Evolutionary conservation across 2,888 invertebrate genomes (phyloP).

Genomic region (Caenorhabditis auriculariae): DNA sequence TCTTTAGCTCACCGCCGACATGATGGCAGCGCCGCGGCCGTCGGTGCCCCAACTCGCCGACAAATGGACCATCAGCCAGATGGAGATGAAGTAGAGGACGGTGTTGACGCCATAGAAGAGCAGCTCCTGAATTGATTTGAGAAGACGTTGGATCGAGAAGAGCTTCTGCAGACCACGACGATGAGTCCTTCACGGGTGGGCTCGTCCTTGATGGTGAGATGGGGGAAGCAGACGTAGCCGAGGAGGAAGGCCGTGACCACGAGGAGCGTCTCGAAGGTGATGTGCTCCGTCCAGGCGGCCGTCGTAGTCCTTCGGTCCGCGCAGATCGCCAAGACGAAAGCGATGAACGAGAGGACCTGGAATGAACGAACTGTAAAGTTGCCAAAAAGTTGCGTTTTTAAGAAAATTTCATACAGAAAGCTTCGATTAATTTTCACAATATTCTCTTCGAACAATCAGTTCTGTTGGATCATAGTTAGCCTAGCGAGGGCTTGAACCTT

Average conservation of each 20-base stretch:
- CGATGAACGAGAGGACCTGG: slow-evolving; percentile 71
- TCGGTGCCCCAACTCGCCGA: slow-evolving; percentile 59
- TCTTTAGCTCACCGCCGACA: slow-evolving; percentile 51
- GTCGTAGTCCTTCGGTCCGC: slow-evolving; percentile 58
- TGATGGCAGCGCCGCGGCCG: slow-evolving; percentile 60
- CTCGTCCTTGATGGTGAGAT: slow-evolving; percentile 58
- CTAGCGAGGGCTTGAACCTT: no score
- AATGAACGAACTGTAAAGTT: background rate
- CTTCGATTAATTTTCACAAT: no score
- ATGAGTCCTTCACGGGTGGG: slow-evolving; percentile 59
- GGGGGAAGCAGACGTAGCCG: slow-evolving; percentile 62
- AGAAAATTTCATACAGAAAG: no score
- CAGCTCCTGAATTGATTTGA: slow-evolving; percentile 43
- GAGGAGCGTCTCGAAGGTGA: slow-evolving; percentile 55
- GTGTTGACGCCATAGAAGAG: slow-evolving; percentile 62
- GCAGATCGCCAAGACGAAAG: slow-evolving; percentile 61
- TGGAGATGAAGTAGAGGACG: slow-evolving; percentile 59
- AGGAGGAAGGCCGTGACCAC: slow-evolving; percentile 52
- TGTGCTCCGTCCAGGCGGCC: slow-evolving; percentile 62
- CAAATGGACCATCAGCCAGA: slow-evolving; percentile 62
- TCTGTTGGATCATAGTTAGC: no score
- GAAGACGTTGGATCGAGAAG: background rate
- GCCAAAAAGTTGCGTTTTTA: background rate
- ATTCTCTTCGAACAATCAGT: no score
- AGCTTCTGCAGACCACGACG: slow-evolving; percentile 46